These are phyloP conservation scores for Stichopus chloronotus DNA, from an alignment of 35 echinoderm and acorn worm species.

Conservation along the genomic window DNA sequence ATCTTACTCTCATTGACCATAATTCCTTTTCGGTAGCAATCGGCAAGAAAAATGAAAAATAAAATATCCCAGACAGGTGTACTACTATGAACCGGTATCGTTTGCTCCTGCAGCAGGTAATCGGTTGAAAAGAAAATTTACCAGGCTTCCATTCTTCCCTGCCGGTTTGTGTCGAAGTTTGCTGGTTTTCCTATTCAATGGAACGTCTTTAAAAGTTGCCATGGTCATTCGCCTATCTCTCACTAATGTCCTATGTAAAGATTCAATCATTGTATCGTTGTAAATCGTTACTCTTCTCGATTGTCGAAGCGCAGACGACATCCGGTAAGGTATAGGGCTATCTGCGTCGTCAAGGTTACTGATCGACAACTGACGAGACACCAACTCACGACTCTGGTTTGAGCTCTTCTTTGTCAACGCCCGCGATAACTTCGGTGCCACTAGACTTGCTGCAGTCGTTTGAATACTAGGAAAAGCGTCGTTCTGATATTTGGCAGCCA, in stretches of 20 bases:
- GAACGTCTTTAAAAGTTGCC: constrained; percentile 32
- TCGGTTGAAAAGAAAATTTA: background rate
- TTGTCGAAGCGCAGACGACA: constrained; percentile 68
- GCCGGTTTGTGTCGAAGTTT: constrained; percentile 18
- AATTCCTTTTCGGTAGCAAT: too few relatives aligned
- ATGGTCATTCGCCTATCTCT: constrained; percentile 69
- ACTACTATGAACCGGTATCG: background rate
- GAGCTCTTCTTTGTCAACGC: constrained; percentile 47
- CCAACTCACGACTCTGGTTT: constrained; percentile 33
- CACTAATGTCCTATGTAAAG: constrained; percentile 66
- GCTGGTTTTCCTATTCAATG: background rate
- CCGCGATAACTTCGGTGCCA: constrained; percentile 80
- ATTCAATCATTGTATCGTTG: constrained; percentile 72
- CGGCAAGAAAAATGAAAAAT: too few relatives aligned
- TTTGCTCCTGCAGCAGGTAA: background rate
- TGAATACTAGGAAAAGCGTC: constrained; percentile 79
- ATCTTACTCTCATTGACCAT: too few relatives aligned
- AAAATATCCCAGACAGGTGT: background rate
- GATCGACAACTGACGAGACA: constrained; percentile 19
- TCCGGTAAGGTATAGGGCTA: constrained; percentile 77
- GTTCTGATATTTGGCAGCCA: constrained; percentile 81
- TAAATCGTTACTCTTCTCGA: constrained; percentile 65
- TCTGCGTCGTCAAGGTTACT: constrained; percentile 53
- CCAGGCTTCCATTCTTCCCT: background rate
- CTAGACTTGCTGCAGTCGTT: constrained; percentile 73